These are phyloP conservation scores for Netelia virgata DNA, from an alignment of 2,888 invertebrate genomes.

Conservation along the genomic window DNA sequence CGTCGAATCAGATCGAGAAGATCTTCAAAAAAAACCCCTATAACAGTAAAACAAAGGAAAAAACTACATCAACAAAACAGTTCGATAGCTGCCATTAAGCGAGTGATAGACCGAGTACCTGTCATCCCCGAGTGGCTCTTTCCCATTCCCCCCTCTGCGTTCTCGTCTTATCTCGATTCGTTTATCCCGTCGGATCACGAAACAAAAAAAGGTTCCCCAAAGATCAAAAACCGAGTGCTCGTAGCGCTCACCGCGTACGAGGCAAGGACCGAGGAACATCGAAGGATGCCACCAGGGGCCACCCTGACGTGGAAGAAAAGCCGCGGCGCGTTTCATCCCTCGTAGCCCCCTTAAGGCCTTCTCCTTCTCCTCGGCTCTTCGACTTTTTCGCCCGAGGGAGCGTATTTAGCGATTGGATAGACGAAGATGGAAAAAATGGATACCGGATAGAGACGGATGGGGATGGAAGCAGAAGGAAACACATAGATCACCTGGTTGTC, in stretches of 20 bases:
- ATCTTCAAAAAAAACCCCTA: not conserved
- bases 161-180: slow-evolving; percentile 29
- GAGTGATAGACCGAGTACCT: not conserved
- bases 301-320: slow-evolving; percentile 70
- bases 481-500: slow-evolving; percentile 84
- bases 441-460: slow-evolving; percentile 10
- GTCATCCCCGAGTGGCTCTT: slow-evolving; percentile 34
- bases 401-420: not conserved
- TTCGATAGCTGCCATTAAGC: slow-evolving; percentile 39
- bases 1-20: not conserved
- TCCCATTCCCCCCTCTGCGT: not conserved
- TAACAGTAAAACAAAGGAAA: not conserved
- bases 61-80: slow-evolving; percentile 17
- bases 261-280: slow-evolving; percentile 18
- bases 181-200: slow-evolving; percentile 48
- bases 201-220: slow-evolving; percentile 29
- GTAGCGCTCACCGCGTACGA: not conserved
- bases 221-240: slow-evolving; percentile 14
- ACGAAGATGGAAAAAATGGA: too few relatives aligned
- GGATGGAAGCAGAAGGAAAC: slow-evolving; percentile 20
- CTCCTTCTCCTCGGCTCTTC: not conserved
- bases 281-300: slow-evolving; percentile 63
- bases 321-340: slow-evolving; percentile 80
- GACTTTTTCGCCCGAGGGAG: slow-evolving; percentile 38
- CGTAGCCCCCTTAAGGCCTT: not conserved